Evolutionary conservation across 2,888 invertebrate species (phyloP).

Genomic region (Xanthia togata): DNA sequence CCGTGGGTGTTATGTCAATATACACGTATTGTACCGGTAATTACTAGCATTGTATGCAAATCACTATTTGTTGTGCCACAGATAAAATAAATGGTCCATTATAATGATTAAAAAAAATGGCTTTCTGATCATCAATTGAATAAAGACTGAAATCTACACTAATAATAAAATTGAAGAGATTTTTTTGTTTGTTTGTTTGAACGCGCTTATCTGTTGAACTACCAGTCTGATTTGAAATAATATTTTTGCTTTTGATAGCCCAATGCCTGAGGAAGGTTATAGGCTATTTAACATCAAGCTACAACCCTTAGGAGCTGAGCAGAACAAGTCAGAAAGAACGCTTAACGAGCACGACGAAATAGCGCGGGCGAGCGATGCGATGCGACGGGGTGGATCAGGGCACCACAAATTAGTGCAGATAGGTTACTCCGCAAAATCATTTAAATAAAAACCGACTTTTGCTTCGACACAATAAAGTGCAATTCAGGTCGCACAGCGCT

Average conservation of each 20-base stretch:
- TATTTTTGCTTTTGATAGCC: too few species aligned
- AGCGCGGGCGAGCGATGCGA: not conserved
- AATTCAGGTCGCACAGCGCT: too few species aligned
- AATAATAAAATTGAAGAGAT: too few species aligned
- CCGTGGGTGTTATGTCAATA: constrained; percentile 61
- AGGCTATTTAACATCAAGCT: not conserved
- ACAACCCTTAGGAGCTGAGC: not conserved
- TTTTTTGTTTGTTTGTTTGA: too few species aligned
- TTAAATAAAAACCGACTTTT: too few species aligned
- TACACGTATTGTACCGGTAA: constrained; percentile 57
- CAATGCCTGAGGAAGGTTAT: too few species aligned
- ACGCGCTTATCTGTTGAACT: too few species aligned
- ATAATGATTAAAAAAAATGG: constrained; percentile 29
- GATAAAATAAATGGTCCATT: constrained; percentile 52
- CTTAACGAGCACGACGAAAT: not conserved
- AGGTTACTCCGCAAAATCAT: too few species aligned
- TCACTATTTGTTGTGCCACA: constrained; percentile 49
- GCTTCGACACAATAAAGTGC: too few species aligned
- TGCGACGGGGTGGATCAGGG: not conserved
- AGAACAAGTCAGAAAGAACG: not conserved
- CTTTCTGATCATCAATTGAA: constrained; percentile 3
- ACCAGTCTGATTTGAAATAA: too few species aligned
- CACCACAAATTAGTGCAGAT: too few species aligned
- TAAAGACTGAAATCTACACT: not conserved
- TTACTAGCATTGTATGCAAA: constrained; percentile 66